Evolutionary conservation across 2,113 vertebrate species (phyloP).

Genomic region (Varanus salvator): DNA sequence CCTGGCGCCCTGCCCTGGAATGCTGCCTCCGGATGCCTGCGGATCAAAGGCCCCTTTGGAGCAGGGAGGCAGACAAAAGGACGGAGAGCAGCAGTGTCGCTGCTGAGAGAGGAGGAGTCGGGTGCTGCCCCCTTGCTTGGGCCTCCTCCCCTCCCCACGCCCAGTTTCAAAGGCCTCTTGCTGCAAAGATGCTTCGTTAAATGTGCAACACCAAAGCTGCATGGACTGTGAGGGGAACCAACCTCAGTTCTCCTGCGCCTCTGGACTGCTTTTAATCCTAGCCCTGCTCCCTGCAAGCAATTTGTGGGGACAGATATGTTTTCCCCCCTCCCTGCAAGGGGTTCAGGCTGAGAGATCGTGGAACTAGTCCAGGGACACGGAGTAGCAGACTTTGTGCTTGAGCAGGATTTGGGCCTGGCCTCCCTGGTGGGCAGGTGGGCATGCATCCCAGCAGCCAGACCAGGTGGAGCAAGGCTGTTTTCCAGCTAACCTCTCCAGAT

Average conservation of each 20-base stretch:
- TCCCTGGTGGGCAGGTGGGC: neutral
- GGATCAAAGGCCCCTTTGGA: neutral
- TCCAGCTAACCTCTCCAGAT: no score
- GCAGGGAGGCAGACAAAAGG: neutral
- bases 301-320: neutral
- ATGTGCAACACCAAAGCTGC: neutral
- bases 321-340: neutral
- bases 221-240: no score
- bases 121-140: neutral
- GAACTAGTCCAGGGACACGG: neutral
- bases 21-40: neutral
- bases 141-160: neutral
- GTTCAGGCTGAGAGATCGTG: neutral
- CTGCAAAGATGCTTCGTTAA: neutral
- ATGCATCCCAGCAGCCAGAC: no score
- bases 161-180: neutral
- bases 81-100: neutral
- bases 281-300: neutral
- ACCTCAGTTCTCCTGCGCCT: neutral
- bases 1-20: slow-evolving; percentile 9
- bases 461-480: no score
- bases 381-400: neutral
- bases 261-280: neutral
- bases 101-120: no score
- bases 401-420: neutral